These are phyloP conservation scores for Eucidaris tribuloides DNA, from an alignment of 35 echinoderm and acorn worm genomes.

Conservation along the genomic window DNA sequence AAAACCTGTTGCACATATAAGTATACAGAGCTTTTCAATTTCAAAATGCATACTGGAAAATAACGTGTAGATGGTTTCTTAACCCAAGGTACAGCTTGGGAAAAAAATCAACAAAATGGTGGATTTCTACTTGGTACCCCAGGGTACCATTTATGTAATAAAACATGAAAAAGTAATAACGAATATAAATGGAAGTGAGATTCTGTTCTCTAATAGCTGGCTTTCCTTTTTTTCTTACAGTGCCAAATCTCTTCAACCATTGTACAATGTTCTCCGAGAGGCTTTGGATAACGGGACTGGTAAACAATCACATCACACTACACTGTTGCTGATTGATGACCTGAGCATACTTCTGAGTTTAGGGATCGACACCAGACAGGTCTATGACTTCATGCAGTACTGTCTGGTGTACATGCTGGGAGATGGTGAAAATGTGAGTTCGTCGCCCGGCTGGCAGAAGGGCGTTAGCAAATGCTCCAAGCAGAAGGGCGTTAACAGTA, in stretches of 20 bases:
- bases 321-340: slow-evolving; percentile 33
- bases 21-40: no score
- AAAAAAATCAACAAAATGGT: not conserved
- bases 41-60: not conserved
- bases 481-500: no score
- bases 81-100: not conserved
- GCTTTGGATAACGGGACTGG: not conserved
- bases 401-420: not conserved
- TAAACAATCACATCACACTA: not conserved
- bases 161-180: not conserved
- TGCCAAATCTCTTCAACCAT: not conserved
- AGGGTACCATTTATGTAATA: not conserved
- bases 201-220: not conserved
- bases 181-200: not conserved
- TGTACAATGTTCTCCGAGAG: slow-evolving; percentile 24
- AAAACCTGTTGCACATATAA: no score
- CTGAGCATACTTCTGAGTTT: slow-evolving; percentile 30
- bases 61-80: not conserved
- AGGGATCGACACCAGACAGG: slow-evolving; percentile 11
- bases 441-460: no score
- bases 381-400: slow-evolving; percentile 42
- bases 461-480: no score
- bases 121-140: not conserved
- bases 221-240: not conserved
- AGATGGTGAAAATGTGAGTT: no score